Percentiles rank a stretch among this genome's conserved stretches.
Evolutionary conservation across 2,113 vertebrate species (phyloP).

Genomic region (Brachyhypopomus gauderio): DNA sequence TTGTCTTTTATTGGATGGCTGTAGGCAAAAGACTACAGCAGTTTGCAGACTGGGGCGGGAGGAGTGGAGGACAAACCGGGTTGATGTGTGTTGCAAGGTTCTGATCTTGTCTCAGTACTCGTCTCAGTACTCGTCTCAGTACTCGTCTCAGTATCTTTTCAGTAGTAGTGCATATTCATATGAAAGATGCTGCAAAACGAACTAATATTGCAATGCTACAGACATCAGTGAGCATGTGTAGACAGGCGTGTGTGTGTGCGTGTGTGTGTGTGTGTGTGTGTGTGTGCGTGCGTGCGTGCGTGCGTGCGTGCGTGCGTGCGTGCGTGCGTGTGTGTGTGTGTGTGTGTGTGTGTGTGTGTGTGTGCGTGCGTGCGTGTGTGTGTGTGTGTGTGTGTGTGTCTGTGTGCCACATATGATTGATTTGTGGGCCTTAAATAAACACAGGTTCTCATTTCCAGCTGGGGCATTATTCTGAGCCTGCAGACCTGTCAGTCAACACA

Average conservation of each 20-base stretch:
- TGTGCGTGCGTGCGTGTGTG: not conserved
- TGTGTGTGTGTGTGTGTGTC: constrained; percentile 29
- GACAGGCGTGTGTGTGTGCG: not conserved
- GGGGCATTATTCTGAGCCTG: constrained; percentile 58
- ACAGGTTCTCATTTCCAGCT: constrained; percentile 67
- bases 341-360: constrained; percentile 25
- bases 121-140: not conserved
- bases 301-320: not conserved
- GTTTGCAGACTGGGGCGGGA: not conserved
- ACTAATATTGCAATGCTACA: too few species aligned
- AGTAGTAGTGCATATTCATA: not conserved
- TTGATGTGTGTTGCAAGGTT: not conserved
- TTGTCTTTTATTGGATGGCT: constrained; percentile 15
- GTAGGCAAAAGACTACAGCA: constrained; percentile 8
- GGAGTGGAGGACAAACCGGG: not conserved
- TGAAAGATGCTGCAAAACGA: too few species aligned
- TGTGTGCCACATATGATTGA: constrained; percentile 61
- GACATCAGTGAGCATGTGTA: too few species aligned
- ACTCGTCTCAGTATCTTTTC: not conserved
- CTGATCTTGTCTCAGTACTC: not conserved
- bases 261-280: not conserved
- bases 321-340: constrained; percentile 3
- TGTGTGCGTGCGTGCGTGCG: not conserved
- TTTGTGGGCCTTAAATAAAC: constrained; percentile 75
- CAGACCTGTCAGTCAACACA: constrained; percentile 53